These are phyloP conservation scores for Drosophila hydei DNA, from an alignment of 1,140 invertebrate genomes.

Conservation along the genomic window DNA sequence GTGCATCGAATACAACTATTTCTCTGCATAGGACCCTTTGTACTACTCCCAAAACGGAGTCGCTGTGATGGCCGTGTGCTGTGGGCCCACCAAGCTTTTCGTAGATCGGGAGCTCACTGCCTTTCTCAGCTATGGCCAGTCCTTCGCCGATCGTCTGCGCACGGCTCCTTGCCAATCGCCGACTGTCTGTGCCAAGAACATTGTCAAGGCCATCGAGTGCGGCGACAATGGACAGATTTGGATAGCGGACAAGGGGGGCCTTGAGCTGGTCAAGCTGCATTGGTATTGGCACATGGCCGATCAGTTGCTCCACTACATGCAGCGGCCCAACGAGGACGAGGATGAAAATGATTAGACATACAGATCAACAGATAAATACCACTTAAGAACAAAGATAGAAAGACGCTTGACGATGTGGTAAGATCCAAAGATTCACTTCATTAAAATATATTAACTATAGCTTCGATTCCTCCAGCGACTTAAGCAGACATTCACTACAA, in stretches of 20 bases:
- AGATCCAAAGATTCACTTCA: too few species aligned
- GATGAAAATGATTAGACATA: conserved; percentile 4
- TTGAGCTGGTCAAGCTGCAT: conserved; percentile 68
- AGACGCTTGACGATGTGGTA: too few species aligned
- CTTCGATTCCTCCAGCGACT: too few species aligned
- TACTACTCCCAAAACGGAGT: conserved; percentile 76
- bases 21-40: conserved; percentile 54
- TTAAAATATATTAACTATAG: too few species aligned
- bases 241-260: conserved; percentile 72
- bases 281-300: conserved; percentile 80
- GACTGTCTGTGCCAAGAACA: conserved; percentile 64
- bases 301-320: conserved; percentile 67
- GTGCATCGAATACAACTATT: background rate
- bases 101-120: conserved; percentile 60
- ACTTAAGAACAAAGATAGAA: background rate
- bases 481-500: too few species aligned
- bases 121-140: conserved; percentile 70
- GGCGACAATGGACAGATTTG: conserved; percentile 75
- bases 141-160: conserved; percentile 71
- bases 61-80: conserved; percentile 75
- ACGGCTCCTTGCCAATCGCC: conserved; percentile 70
- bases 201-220: conserved; percentile 72
- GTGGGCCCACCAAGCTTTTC: conserved; percentile 72
- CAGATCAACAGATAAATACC: background rate
- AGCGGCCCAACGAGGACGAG: conserved; percentile 49